phyloP scores from a whole-genome alignment of 2,113 vertebrate genomes.

The Herpailurus yagouaroundi region DNA sequence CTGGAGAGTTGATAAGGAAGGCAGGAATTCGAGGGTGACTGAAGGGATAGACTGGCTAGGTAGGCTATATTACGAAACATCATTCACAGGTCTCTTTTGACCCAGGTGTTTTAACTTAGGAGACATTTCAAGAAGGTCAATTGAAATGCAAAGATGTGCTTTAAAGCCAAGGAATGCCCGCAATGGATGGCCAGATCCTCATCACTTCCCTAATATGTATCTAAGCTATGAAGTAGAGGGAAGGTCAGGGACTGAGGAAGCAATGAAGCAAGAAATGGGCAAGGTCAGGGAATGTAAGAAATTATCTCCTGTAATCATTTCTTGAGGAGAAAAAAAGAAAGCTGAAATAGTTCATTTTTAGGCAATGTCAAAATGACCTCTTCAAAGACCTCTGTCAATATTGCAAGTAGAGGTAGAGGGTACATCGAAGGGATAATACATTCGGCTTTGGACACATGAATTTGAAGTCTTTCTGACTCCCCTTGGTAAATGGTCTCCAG shows the following conservation, averaged over 20 bases:
- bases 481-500: background rate
- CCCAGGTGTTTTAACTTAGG: background rate
- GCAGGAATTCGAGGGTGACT: background rate
- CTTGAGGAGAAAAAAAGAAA: background rate
- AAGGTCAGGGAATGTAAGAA: background rate
- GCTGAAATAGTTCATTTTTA: background rate
- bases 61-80: too few species aligned
- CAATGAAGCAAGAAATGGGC: conserved; percentile 4
- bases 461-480: background rate
- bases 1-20: background rate
- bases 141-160: background rate
- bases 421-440: background rate
- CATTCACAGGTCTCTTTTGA: background rate
- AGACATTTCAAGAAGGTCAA: background rate
- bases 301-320: background rate
- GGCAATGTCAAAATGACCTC: background rate
- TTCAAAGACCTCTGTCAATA: background rate
- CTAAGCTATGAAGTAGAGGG: background rate
- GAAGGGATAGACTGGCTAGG: background rate
- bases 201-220: background rate
- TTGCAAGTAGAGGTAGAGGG: background rate
- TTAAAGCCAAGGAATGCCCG: background rate
- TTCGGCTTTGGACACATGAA: background rate
- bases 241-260: background rate
- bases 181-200: background rate